These are phyloP conservation scores for Melanotaenia duboulayi DNA, from an alignment of 2,113 vertebrate genomes.

Conservation along the genomic window DNA sequence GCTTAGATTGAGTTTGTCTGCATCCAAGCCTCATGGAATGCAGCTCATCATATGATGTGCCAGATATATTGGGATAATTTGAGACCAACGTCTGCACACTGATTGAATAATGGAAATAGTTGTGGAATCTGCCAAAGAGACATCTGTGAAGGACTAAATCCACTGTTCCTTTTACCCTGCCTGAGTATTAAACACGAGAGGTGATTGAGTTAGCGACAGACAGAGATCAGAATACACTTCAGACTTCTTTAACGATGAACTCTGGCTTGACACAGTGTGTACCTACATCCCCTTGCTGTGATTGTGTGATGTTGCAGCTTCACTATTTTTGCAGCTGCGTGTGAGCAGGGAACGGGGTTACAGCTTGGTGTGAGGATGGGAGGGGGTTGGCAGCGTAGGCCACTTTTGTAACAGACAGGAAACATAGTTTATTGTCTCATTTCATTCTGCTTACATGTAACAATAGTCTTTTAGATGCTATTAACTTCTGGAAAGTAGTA, in stretches of 20 bases:
- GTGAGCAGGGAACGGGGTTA: conserved; percentile 42
- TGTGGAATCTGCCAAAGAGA: conserved; percentile 11
- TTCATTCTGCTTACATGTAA: conserved; percentile 35
- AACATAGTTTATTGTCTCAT: conserved; percentile 44
- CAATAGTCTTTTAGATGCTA: conserved; percentile 12
- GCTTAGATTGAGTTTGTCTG: conserved; percentile 1
- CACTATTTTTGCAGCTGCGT: conserved; percentile 78
- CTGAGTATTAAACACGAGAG: conserved; percentile 1
- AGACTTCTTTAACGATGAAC: conserved; percentile 40
- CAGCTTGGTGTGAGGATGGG: conserved; percentile 54
- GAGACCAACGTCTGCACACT: neutral
- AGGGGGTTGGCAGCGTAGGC: conserved; percentile 46
- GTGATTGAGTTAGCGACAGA: conserved; percentile 3
- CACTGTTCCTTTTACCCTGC: neutral
- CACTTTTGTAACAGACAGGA: conserved; percentile 56
- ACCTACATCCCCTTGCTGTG: conserved; percentile 58
- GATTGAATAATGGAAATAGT: conserved; percentile 6
- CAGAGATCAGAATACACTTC: neutral
- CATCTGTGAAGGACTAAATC: neutral
- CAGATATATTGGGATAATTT: conserved; percentile 8
- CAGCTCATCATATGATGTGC: neutral
- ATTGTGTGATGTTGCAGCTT: conserved; percentile 56
- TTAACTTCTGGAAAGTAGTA: neutral
- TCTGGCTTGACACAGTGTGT: conserved; percentile 56
- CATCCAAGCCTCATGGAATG: neutral